A percentile compares a stretch with the other conserved stretches of the same genome.
These are phyloP conservation scores for Cylas formicarius DNA, from an alignment of 1,140 invertebrate species.

Conservation along the genomic window DNA sequence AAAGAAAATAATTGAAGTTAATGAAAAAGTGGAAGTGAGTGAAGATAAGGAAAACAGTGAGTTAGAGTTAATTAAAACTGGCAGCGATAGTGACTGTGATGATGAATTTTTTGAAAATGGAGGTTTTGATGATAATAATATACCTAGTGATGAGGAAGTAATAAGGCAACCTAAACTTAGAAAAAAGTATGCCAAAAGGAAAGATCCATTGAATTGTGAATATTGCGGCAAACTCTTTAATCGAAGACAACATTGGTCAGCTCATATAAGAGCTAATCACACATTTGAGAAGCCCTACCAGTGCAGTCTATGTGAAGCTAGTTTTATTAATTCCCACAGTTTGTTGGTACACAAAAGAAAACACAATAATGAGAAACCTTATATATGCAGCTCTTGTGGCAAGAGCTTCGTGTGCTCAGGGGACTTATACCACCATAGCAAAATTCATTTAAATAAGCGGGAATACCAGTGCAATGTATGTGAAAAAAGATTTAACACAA, in stretches of 20 bases:
- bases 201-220: constrained; percentile 21
- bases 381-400: constrained; percentile 24
- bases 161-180: not conserved
- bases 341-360: constrained; percentile 25
- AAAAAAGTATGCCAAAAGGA: constrained; percentile 16
- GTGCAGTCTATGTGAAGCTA: constrained; percentile 25
- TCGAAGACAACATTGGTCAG: constrained; percentile 23
- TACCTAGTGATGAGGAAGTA: constrained; percentile 9
- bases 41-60: not conserved
- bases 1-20: constrained; percentile 1
- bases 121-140: not conserved
- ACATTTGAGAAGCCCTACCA: constrained; percentile 30
- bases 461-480: constrained; percentile 26
- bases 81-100: not conserved
- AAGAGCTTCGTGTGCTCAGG: constrained; percentile 25
- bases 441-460: constrained; percentile 28
- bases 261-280: constrained; percentile 25
- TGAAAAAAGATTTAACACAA: constrained; percentile 27
- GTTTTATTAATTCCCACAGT: constrained; percentile 23
- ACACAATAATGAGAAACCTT: constrained; percentile 27
- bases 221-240: constrained; percentile 28
- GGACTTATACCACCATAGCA: constrained; percentile 27
- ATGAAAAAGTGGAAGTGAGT: not conserved
- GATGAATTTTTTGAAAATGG: constrained; percentile 2
- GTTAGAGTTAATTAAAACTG: constrained; percentile 4